Evolutionary conservation across 1,140 invertebrate genomes (phyloP).

Genomic region (Zophobas morio): DNA sequence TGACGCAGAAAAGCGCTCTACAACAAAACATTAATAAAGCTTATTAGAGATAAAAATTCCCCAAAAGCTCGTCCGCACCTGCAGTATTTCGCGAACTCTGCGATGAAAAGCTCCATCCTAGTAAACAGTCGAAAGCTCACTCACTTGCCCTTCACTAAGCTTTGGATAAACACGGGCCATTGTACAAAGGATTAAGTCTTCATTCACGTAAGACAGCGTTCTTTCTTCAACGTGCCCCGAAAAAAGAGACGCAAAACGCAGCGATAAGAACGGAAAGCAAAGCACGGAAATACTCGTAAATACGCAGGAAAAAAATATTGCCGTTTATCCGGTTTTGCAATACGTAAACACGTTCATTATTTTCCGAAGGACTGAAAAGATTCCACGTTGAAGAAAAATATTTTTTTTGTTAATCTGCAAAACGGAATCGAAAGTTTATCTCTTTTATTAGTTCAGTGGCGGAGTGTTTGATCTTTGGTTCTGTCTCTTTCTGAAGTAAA

Average conservation of each 20-base stretch:
- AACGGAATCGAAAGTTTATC: no score
- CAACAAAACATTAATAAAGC: not conserved
- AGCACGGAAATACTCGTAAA: not conserved
- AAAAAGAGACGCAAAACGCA: not conserved
- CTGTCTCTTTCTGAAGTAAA: not conserved
- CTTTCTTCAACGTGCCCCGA: not conserved
- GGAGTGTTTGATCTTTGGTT: not conserved
- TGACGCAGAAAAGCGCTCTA: no score
- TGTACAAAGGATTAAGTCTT: constrained; percentile 24
- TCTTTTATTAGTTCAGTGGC: no score
- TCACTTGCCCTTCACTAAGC: constrained; percentile 15
- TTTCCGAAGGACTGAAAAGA: not conserved
- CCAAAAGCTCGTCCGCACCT: not conserved
- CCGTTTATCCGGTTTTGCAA: not conserved
- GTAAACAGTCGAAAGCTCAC: constrained; percentile 30
- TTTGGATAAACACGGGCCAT: constrained; percentile 32
- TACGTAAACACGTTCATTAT: not conserved
- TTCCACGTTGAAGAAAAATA: not conserved
- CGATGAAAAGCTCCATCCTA: constrained; percentile 1
- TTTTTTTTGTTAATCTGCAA: not conserved
- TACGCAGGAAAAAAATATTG: not conserved
- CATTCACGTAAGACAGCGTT: constrained; percentile 10
- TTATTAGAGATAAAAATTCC: not conserved
- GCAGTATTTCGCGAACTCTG: constrained; percentile 1
- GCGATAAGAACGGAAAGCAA: not conserved